Evolutionary conservation across 1,140 invertebrate species (phyloP).

Genomic region (Drosophila setifemur): DNA sequence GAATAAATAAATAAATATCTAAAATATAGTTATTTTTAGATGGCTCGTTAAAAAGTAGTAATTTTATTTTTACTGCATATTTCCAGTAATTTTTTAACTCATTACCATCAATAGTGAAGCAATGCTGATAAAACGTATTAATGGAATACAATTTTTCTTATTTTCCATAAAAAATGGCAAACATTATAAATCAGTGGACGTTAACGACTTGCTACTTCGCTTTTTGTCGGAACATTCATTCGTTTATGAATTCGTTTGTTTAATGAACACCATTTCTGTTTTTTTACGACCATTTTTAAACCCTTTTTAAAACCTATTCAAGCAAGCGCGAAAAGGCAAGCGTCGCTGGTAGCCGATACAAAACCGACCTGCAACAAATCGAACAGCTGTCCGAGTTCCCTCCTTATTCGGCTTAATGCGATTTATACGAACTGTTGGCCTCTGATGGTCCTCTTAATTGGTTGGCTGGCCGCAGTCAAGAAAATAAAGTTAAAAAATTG

Average conservation of each 20-base stretch:
- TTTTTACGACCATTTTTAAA: conserved; percentile 72
- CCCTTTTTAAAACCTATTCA: conserved; percentile 68
- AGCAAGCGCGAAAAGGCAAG: too few species aligned
- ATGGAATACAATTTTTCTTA: conserved; percentile 34
- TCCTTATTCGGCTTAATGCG: conserved; percentile 64
- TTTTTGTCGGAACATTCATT: conserved; percentile 21
- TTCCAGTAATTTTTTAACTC: conserved; percentile 6
- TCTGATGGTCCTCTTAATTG: conserved; percentile 75
- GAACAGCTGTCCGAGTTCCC: conserved; percentile 58
- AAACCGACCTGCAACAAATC: conserved; percentile 71
- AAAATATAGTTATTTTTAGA: too few species aligned
- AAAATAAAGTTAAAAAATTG: conserved; percentile 74
- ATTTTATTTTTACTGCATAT: not conserved
- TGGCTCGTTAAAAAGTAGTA: not conserved
- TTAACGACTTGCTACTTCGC: conserved; percentile 40
- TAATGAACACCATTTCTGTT: conserved; percentile 79
- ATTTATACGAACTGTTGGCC: conserved; percentile 75
- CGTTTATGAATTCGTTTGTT: conserved; percentile 59
- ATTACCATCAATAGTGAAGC: conserved; percentile 10
- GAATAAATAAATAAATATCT: too few species aligned
- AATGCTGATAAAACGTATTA: conserved; percentile 42
- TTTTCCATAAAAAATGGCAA: conserved; percentile 65
- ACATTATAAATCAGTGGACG: conserved; percentile 67
- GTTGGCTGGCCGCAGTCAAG: conserved; percentile 76
- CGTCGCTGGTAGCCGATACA: conserved; percentile 46